Base-by-base conservation (phyloP, 2,888 invertebrate species). In the Acanthoscelides obtectus region DNA sequence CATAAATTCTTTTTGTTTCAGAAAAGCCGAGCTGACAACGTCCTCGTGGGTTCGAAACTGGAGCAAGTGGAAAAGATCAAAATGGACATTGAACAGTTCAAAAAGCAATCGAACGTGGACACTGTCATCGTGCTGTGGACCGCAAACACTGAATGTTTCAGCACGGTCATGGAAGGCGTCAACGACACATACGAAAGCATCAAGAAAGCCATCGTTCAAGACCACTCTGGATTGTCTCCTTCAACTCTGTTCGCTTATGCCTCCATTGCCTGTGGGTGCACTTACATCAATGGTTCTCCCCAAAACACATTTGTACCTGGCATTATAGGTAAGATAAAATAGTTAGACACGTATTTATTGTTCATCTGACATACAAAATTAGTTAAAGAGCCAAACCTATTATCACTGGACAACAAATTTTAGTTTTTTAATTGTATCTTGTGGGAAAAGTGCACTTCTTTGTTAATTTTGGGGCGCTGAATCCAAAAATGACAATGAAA, bases 301-400 rank as follows among this genome's bases (percentile, higher is more conserved):
- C 98, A 99, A 86, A 99, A 99, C 86, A 97, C 98, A 0, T 90
- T 98, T 80, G 97, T 98, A 21, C 94, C 95, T 0, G 98, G 96
- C 0, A 89, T 93, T 1, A 86, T 95, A 45, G 92, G 95, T 78
- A 45, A 12, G 45, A n/a, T n/a, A n/a, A n/a, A n/a, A n/a, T n/a
- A n/a, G n/a, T n/a, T n/a, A n/a, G n/a, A n/a, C n/a, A n/a, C n/a
- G n/a, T n/a, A n/a, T n/a, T n/a, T n/a, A n/a, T n/a, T n/a, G n/a
- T n/a, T n/a, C n/a, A n/a, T n/a, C n/a, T n/a, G n/a, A n/a, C n/a
- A n/a, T n/a, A n/a, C n/a, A n/a, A n/a, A n/a, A n/a, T n/a, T n/a
- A n/a, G n/a, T n/a, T n/a, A n/a, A n/a, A n/a, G n/a, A n/a, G n/a
- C n/a, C n/a, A n/a, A n/a, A n/a, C n/a, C n/a, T n/a, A n/a, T n/a